Evolutionary conservation across 2,113 vertebrate species (phyloP), one percentile per base, ranked within the genome.

Genomic region (Hippocampus abdominalis): DNA sequence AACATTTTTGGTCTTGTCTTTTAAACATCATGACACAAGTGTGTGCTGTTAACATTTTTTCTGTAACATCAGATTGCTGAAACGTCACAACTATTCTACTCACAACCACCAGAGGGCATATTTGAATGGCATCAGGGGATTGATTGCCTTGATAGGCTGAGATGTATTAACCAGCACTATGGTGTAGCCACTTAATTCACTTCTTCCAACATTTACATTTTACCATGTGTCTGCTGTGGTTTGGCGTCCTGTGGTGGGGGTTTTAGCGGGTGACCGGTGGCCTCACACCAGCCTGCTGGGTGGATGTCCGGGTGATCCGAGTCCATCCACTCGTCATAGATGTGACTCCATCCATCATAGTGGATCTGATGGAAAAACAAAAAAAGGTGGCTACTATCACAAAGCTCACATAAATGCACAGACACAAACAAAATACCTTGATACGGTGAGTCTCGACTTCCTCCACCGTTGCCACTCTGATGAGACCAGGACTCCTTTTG

Each of bases 301-400:
- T 99, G 96, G 81, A 99, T 91, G 80, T 99, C 97, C 0, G 95
- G 95, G 75, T 98, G 94, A 88, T 99, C 97, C 0, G 94, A 94
- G 48, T 99, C 97, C 66, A 97, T 93, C 97, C 97, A 99, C 92
- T 98, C 97, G 76, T 98, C 96, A 68, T 96, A 98, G 67, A 95
- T 76, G 0, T 98, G 94, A 88, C 93, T 98, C 95, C 96, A 99
- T 77, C 96, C 96, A 1, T 98, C 96, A 81, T 98, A 98, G 89
- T 97, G 95, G 77, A 99, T 91, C 97, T 99, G 85, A 3, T 60
- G 56, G 74, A 78, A 57, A 57, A 82, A 64, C 3, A 62, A 2
- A 46, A 21, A 64, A 36, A 4, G 0, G 36, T 12, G 10, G 53
- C 4, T 46, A 40, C 54, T 21, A 60, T 46, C 21, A 68, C 23